Base-by-base conservation (phyloP, 2,888 invertebrate species). In the Lacanobia oleracea region DNA sequence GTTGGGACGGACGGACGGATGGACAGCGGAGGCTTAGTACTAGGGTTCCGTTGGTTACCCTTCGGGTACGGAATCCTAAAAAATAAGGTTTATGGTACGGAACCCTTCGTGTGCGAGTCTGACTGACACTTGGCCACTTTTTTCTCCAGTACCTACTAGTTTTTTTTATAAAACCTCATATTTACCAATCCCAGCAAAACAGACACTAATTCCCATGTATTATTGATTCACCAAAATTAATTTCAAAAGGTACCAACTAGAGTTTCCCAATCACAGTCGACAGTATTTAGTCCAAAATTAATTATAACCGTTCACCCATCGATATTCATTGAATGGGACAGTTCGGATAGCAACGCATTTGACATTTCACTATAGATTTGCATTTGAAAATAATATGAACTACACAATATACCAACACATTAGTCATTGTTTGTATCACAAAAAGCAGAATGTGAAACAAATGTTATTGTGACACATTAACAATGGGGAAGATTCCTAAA, bases 341-440 rank as follows among this genome's bases (percentile, higher is more conserved):
- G 50, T 64, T 45, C 27, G 8, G 16, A 61, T 33, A 57, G 7
- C 45, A 40, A 27, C 8, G n/a, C 40, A 18, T 50, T n/a, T 71
- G 53, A 27, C 6, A 78, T 43, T 57, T 37, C 8, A 78, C 50
- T 63, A 53, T 12, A 53, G 14, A 53, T 77, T 69, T 51, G 21
- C 60, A 54, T 67, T 67, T 60, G 18, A 53, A 67, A 69, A 40
- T 33, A 27, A 57, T 62, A 43, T 37, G n/a, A n/a, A 45, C n/a
- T 9, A 33, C 12, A 33, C 2, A 12, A 10, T 33, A 43, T 21
- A 14, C 8, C 4, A n/a, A n/a, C n/a, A n/a, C 14, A 16, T 21
- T 56, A 4, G 45, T 45, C 16, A 45, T 37, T 45, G 16, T n/a
- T 48, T 2, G n/a, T 27, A 2, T 57, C 2, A 27, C 6, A 12